These are phyloP conservation scores for Acronicta psi DNA, from an alignment of 2,888 invertebrate genomes.

Conservation along the genomic window DNA sequence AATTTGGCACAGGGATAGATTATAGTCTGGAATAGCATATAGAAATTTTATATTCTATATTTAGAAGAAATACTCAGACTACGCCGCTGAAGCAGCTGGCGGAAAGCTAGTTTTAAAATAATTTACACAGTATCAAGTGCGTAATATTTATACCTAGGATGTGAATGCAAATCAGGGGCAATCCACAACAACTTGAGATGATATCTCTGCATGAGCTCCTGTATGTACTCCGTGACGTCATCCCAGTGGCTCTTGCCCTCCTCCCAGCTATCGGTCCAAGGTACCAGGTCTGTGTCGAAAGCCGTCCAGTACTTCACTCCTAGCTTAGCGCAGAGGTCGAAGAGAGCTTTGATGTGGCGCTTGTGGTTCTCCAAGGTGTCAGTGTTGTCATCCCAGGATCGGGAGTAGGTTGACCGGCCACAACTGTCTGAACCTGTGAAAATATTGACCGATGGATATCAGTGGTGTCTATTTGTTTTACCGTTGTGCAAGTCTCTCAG, in stretches of 20 bases:
- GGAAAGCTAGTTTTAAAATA: too few species aligned
- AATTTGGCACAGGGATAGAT: too few species aligned
- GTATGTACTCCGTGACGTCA: conserved; percentile 88
- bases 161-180: conserved; percentile 90
- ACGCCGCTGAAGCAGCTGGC: too few species aligned
- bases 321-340: conserved; percentile 90
- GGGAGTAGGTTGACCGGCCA: conserved; percentile 76
- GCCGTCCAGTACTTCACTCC: conserved; percentile 91
- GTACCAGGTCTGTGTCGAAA: conserved; percentile 90
- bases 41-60: too few species aligned
- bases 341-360: conserved; percentile 88
- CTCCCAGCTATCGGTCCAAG: conserved; percentile 86
- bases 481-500: too few species aligned
- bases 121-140: too few species aligned
- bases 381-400: conserved; percentile 89
- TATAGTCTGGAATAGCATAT: too few species aligned
- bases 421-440: conserved; percentile 76
- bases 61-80: too few species aligned
- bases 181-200: conserved; percentile 90
- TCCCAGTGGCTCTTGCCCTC: conserved; percentile 89
- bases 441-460: not conserved
- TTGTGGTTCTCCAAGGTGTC: conserved; percentile 89
- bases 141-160: conserved; percentile 83
- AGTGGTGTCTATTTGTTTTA: too few species aligned
- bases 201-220: conserved; percentile 86